phyloP scores from a whole-genome alignment of 1,140 invertebrate species.

The Drosophila nebulosa region DNA sequence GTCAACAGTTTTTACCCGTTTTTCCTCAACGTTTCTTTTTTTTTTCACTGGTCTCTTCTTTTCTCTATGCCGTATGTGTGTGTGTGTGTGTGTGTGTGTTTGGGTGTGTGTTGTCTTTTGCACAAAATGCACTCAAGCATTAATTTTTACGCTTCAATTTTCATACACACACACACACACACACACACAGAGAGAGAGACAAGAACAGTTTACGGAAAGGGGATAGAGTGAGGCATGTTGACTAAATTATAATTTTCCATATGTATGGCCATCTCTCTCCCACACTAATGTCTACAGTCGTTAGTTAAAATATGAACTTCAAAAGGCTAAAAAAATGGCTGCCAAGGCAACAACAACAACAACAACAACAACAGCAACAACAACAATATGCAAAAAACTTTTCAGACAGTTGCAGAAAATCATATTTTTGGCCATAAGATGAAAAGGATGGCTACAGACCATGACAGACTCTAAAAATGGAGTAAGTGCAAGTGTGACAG shows the following conservation, averaged over 20 bases:
- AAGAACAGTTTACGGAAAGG: background rate
- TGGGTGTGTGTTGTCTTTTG: slow-evolving; percentile 64
- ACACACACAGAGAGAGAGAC: background rate
- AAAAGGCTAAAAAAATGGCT: slow-evolving; percentile 55
- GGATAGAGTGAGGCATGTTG: slow-evolving; percentile 30
- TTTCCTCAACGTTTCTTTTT: background rate
- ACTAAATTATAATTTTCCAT: slow-evolving; percentile 75
- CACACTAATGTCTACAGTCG: slow-evolving; percentile 48
- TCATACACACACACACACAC: slow-evolving; percentile 46
- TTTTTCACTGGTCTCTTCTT: background rate
- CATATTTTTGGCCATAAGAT: slow-evolving; percentile 55
- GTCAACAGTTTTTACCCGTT: slow-evolving; percentile 31
- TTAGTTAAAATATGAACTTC: slow-evolving; percentile 71
- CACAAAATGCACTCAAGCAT: slow-evolving; percentile 67
- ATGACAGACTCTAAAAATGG: background rate
- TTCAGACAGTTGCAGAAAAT: slow-evolving; percentile 74
- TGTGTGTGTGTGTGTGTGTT: slow-evolving; percentile 7
- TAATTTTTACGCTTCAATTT: slow-evolving; percentile 76
- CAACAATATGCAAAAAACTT: slow-evolving; percentile 57
- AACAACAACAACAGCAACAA: background rate
- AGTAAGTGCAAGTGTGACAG: slow-evolving; percentile 2
- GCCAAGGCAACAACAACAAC: slow-evolving; percentile 36
- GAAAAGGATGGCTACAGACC: background rate
- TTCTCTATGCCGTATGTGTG: background rate
- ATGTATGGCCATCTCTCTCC: slow-evolving; percentile 29